phyloP scores from a whole-genome alignment of 2,888 invertebrate genomes.

The Epinotia nisella region DNA sequence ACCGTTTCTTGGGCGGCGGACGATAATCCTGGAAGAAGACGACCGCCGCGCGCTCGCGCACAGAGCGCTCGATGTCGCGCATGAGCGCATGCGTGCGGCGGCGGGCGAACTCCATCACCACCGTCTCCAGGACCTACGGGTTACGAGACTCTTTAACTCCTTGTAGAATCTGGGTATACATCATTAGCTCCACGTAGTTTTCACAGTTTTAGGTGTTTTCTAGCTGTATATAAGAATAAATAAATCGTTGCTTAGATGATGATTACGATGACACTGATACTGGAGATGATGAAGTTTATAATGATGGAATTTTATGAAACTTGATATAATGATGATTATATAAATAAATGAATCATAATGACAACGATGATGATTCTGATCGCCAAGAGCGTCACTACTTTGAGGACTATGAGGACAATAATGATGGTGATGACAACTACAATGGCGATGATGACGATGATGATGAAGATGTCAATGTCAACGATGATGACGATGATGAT shows the following conservation, averaged over 20 bases:
- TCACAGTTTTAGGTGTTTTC: too few species aligned
- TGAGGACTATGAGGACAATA: too few species aligned
- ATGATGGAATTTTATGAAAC: neutral
- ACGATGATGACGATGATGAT: neutral
- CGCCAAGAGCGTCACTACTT: too few species aligned
- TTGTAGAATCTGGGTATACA: neutral
- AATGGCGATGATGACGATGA: neutral
- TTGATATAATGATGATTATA: neutral
- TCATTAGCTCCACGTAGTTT: too few species aligned
- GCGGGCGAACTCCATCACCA: conserved; percentile 70
- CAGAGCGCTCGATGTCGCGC: conserved; percentile 64
- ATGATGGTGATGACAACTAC: neutral
- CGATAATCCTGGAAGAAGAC: conserved; percentile 68
- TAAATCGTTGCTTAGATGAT: too few species aligned
- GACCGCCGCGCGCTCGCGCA: conserved; percentile 58
- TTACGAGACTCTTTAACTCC: neutral
- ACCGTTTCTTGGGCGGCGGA: conserved; percentile 58
- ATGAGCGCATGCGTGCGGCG: conserved; percentile 68
- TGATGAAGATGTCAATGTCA: neutral
- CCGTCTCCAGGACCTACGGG: conserved; percentile 66
- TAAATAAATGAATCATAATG: neutral
- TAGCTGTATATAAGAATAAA: too few species aligned
- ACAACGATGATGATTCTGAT: neutral
- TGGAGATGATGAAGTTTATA: neutral
- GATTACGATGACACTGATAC: too few species aligned